Conservation (phyloP, 2,888 invertebrate species). For the Junonia oenone region DNA sequence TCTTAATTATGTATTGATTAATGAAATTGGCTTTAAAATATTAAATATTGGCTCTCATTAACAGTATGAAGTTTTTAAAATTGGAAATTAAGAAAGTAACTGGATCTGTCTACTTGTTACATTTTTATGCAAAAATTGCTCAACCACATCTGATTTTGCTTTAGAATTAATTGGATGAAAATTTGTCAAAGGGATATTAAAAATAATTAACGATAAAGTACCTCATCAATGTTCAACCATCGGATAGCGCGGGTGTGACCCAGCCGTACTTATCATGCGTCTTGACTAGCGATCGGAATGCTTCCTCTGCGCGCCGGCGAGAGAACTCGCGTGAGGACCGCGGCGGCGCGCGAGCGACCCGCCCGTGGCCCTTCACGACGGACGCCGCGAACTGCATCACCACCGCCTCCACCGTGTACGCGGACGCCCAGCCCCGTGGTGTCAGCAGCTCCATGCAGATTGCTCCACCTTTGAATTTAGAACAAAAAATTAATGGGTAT, state of each 20-base stretch:
- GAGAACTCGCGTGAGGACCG: constrained; percentile 89
- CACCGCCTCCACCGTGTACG: constrained; percentile 92
- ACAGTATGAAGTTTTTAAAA: too few relatives aligned
- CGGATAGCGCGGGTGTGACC: constrained; percentile 92
- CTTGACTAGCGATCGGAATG: constrained; percentile 91
- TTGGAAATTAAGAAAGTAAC: too few relatives aligned
- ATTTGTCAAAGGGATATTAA: too few relatives aligned
- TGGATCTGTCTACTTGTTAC: too few relatives aligned
- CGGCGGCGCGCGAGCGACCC: constrained; percentile 88
- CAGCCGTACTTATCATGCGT: constrained; percentile 95
- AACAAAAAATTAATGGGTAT: neutral
- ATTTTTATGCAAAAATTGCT: too few relatives aligned
- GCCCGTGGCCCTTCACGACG: constrained; percentile 91
- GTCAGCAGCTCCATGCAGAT: constrained; percentile 94
- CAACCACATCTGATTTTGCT: too few relatives aligned
- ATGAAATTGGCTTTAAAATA: too few relatives aligned
- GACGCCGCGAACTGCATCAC: constrained; percentile 94
- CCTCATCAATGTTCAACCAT: constrained; percentile 82
- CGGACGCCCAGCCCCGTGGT: constrained; percentile 92
- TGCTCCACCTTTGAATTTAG: constrained; percentile 81
- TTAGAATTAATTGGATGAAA: too few relatives aligned
- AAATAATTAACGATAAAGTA: too few relatives aligned
- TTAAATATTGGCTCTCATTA: too few relatives aligned
- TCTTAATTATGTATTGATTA: too few relatives aligned
- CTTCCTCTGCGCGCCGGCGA: constrained; percentile 89